These are phyloP conservation scores for Petromus typicus DNA, from an alignment of 2,113 vertebrate genomes.

Conservation along the genomic window DNA sequence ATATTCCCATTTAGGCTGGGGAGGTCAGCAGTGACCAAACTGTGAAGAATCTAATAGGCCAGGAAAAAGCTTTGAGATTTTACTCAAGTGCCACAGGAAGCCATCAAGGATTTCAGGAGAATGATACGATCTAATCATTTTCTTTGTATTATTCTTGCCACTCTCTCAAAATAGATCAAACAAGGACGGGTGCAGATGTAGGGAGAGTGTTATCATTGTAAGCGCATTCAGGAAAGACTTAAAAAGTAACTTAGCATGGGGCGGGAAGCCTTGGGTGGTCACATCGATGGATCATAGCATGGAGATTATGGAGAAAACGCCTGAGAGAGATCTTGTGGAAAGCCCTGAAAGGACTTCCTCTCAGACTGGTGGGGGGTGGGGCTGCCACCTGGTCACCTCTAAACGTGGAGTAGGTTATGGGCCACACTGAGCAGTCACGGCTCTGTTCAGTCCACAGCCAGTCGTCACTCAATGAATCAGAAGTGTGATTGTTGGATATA, in stretches of 20 bases:
- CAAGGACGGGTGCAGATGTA: neutral
- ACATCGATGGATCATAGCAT: neutral
- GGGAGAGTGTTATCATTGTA: neutral
- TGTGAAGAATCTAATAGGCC: neutral
- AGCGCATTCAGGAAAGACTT: neutral
- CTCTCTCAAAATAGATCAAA: slow-evolving; percentile 39
- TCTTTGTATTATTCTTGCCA: neutral
- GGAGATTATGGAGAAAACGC: slow-evolving; percentile 5
- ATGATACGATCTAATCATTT: slow-evolving; percentile 4
- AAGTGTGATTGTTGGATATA: neutral
- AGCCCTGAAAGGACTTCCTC: neutral
- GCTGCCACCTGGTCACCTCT: neutral
- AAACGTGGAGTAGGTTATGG: neutral
- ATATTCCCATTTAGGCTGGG: neutral
- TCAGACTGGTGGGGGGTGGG: neutral
- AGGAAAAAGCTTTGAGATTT: neutral
- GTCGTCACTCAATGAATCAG: neutral
- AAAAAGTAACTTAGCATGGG: neutral
- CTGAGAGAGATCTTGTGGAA: neutral
- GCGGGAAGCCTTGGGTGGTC: neutral
- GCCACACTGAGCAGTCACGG: neutral
- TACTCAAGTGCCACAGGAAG: slow-evolving; percentile 28
- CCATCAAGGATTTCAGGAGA: neutral
- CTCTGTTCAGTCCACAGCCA: neutral
- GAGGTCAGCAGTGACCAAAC: neutral